A percentile compares a stretch with the other conserved stretches of the same genome.
Conservation (phyloP, 1,140 invertebrate genomes). For the Ceratoteleas bidentatus region DNA sequence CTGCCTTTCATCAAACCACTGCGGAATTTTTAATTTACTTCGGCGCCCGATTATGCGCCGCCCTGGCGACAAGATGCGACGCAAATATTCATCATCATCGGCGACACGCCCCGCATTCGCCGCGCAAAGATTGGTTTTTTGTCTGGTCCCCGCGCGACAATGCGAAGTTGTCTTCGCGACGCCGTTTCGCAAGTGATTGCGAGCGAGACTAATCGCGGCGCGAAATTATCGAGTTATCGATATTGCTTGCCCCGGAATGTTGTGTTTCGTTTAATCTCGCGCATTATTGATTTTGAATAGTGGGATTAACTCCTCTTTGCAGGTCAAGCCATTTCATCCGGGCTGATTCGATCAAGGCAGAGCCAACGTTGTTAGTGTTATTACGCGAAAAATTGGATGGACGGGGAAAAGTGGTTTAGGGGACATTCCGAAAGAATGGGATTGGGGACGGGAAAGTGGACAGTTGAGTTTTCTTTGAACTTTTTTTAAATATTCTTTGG, state of each 20-base stretch:
- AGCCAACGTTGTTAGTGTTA: conserved; percentile 10
- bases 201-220: conserved; percentile 7
- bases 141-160: conserved; percentile 18
- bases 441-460: background rate
- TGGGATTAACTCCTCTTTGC: conserved; percentile 45
- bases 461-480: no score
- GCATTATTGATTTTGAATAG: conserved; percentile 51
- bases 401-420: no score
- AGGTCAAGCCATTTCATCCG: conserved; percentile 18
- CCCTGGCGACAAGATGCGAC: background rate
- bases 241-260: conserved; percentile 34
- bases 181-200: conserved; percentile 17
- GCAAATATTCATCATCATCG: conserved; percentile 32
- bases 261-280: conserved; percentile 43
- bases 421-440: no score
- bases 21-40: conserved; percentile 53
- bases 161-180: conserved; percentile 8
- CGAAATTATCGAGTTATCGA: conserved; percentile 35
- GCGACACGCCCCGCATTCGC: conserved; percentile 8
- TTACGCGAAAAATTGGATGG: background rate
- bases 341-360: conserved; percentile 20
- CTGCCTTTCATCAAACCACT: conserved; percentile 37
- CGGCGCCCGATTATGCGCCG: conserved; percentile 21
- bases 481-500: no score
- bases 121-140: conserved; percentile 42